Percentiles rank a stretch among this genome's conserved stretches.
Conservation (phyloP, 2,797 vertebrate genomes). For the Sciurus carolinensis region DNA sequence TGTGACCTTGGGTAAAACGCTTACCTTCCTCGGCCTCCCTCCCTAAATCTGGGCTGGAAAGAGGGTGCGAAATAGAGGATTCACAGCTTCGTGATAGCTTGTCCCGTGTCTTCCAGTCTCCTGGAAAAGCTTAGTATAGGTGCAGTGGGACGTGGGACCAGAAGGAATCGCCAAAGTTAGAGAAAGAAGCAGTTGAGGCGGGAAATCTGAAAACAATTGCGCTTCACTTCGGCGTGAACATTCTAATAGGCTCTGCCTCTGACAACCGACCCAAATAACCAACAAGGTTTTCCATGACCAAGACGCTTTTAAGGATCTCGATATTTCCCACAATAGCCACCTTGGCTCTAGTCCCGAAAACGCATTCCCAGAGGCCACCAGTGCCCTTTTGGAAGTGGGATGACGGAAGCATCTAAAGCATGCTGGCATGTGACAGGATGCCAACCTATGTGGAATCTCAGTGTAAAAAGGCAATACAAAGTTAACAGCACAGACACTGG, state of each 20-base stretch:
- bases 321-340: not conserved
- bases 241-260: not conserved
- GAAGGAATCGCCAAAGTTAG: too few relatives aligned
- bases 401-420: not conserved
- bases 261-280: not conserved
- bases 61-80: not conserved
- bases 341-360: not conserved
- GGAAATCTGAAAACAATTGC: not conserved
- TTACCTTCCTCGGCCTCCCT: not conserved
- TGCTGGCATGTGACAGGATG: too few relatives aligned
- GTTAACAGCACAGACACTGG: not conserved
- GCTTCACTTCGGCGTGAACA: not conserved
- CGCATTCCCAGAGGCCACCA: not conserved
- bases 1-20: constrained; percentile 78
- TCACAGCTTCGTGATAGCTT: not conserved
- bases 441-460: not conserved
- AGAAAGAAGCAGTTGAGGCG: not conserved
- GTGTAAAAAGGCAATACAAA: not conserved
- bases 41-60: not conserved
- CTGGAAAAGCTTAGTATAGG: constrained; percentile 1
- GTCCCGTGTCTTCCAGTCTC: not conserved
- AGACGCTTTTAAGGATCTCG: not conserved
- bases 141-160: not conserved
- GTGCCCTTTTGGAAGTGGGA: not conserved
- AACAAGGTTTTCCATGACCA: not conserved